phyloP scores from a whole-genome alignment of 92 coral and sea anemone species.

The Parazoanthus atlanticus region DNA sequence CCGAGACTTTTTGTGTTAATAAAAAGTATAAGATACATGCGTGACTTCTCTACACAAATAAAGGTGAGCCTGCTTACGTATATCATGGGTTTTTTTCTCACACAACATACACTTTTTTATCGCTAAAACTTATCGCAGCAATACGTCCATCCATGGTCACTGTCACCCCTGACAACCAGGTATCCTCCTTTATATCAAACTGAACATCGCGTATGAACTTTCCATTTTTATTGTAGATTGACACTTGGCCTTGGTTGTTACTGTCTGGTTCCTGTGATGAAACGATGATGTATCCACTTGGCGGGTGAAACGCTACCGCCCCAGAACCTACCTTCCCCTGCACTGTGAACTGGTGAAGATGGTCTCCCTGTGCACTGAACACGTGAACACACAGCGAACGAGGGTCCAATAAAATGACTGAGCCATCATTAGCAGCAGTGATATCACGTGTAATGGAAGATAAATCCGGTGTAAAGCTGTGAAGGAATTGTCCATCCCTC shows the following conservation, averaged over 20 bases:
- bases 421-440: neutral
- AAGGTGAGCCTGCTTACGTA: too few species aligned
- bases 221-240: neutral
- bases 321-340: neutral
- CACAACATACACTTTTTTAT: neutral
- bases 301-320: neutral
- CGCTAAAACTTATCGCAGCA: neutral
- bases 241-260: neutral
- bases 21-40: too few species aligned
- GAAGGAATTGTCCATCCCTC: neutral
- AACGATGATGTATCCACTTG: neutral
- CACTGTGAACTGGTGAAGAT: neutral
- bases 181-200: neutral
- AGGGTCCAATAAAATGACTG: neutral
- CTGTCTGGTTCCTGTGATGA: neutral
- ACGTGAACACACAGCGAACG: neutral
- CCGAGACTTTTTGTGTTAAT: too few species aligned
- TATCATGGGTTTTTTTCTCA: too few species aligned
- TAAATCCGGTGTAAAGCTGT: neutral
- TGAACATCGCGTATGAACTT: neutral
- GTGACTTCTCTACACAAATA: too few species aligned
- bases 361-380: conserved; percentile 1
- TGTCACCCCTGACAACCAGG: neutral
- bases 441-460: neutral
- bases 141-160: neutral